These are phyloP conservation scores for Clarias laeviceps DNA, from an alignment of 2,797 vertebrate species.

Conservation along the genomic window DNA sequence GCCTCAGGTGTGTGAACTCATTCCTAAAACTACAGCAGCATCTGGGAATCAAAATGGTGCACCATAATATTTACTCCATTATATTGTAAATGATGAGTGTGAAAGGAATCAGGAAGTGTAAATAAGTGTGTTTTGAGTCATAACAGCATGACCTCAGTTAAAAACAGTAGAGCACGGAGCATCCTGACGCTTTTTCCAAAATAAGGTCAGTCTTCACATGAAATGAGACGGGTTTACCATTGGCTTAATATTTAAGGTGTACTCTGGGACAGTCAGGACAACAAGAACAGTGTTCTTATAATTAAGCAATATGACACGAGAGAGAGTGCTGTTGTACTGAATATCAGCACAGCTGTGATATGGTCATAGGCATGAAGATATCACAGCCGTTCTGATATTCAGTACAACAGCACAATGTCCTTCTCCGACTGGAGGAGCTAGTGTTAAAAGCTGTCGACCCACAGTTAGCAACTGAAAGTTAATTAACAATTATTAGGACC, in stretches of 20 bases:
- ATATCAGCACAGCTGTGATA: too few species aligned
- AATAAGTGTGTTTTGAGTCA: not conserved
- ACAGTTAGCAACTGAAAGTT: too few species aligned
- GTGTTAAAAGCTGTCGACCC: too few species aligned
- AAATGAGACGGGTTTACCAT: too few species aligned
- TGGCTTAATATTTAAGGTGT: not conserved
- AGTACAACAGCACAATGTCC: too few species aligned
- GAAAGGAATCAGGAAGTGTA: not conserved
- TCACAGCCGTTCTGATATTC: too few species aligned
- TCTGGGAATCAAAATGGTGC: not conserved
- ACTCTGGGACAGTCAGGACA: too few species aligned
- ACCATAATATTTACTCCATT: not conserved
- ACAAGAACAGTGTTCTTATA: not conserved
- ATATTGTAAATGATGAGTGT: not conserved
- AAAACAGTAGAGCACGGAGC: not conserved
- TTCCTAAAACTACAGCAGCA: not conserved
- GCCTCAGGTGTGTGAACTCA: constrained; percentile 84
- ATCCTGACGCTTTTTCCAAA: not conserved
- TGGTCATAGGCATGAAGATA: too few species aligned
- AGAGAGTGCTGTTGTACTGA: too few species aligned
- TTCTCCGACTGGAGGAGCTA: too few species aligned
- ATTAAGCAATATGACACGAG: too few species aligned
- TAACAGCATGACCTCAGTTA: not conserved
- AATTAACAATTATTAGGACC: too few species aligned
- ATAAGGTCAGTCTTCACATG: not conserved